phyloP scores from a whole-genome alignment of 2,888 invertebrate species.

The Nomada fucata region DNA sequence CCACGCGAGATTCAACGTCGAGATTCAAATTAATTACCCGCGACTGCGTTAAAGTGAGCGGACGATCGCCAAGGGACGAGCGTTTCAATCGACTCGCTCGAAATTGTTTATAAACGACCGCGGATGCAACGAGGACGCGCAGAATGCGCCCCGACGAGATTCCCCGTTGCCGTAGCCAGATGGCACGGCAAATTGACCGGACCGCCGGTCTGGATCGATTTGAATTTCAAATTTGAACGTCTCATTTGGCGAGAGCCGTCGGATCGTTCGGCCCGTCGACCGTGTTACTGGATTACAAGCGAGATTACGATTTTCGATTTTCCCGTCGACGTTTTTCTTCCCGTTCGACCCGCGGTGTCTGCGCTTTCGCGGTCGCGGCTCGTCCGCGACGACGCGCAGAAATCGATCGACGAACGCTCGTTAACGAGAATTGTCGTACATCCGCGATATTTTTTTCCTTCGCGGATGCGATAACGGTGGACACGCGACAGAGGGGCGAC shows the following conservation, averaged over 20 bases:
- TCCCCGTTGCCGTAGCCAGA: constrained; percentile 45
- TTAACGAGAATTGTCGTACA: not conserved
- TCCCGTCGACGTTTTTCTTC: not conserved
- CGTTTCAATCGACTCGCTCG: not conserved
- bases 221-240: constrained; percentile 46
- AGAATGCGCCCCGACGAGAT: constrained; percentile 14
- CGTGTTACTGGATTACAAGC: constrained; percentile 23
- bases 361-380: not conserved
- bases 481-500: not conserved
- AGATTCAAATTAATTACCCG: too few relatives aligned
- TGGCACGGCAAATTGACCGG: constrained; percentile 51
- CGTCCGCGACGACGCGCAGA: not conserved
- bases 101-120: constrained; percentile 23
- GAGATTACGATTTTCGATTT: too few relatives aligned
- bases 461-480: too few relatives aligned
- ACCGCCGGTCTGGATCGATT: constrained; percentile 41
- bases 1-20: too few relatives aligned
- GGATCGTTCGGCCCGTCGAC: constrained; percentile 13
- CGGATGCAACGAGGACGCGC: constrained; percentile 13
- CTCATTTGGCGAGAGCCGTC: constrained; percentile 44
- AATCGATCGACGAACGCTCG: too few relatives aligned
- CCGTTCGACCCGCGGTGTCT: too few relatives aligned
- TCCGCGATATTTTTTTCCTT: too few relatives aligned
- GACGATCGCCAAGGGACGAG: too few relatives aligned
- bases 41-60: too few relatives aligned